Evolutionary conservation across 1,140 invertebrate genomes (phyloP), one percentile per base, ranked within the genome.

Genomic region (Ericerus pela): DNA sequence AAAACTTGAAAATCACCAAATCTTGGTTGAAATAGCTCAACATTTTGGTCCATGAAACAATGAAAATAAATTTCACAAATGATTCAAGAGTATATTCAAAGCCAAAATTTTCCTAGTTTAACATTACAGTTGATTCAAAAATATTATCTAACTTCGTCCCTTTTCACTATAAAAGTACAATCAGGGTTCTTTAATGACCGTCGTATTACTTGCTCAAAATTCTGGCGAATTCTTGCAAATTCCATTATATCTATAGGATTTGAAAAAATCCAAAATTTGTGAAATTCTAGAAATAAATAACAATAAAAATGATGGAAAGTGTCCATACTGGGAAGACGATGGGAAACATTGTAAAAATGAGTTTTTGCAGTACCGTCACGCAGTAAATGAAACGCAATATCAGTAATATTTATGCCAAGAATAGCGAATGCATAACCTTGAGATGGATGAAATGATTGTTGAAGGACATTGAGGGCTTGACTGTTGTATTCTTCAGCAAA

Each of bases 161-260:
- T 72, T 69, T 85, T 82, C 67, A 86, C 79, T 71, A 78, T 80
- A 68, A 87, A 83, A 36, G 79, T 72, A 47, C 77, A 76, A 18
- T 71, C 73, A 38, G 77, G 75, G 66, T 85, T 76, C 16, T 76
- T 66, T 54, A 88, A 69, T 57, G 75, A 71, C 53, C 67, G 65
- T 64, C 79, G 76, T 37, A 90, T 77, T 59, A 75, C 76, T 54
- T 75, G 77, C 67, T 91, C 85, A 72, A 93, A 96, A 62, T 81
- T 82, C 61, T 85, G 79, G 67, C 83, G 81, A 54, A 95, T 84
- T 29, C 76, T 76, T 18, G 84, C 85, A 69, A 96, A 96, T 67
- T 96, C 88, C 92, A 96, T 96, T 57, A 96, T 88, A 69, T 92
- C 85, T 58, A 77, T 78, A 0, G 92, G 91, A 64, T 91, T 90